phyloP scores from a whole-genome alignment of 2,113 vertebrate species.

The Nothobranchius kuhntae region DNA sequence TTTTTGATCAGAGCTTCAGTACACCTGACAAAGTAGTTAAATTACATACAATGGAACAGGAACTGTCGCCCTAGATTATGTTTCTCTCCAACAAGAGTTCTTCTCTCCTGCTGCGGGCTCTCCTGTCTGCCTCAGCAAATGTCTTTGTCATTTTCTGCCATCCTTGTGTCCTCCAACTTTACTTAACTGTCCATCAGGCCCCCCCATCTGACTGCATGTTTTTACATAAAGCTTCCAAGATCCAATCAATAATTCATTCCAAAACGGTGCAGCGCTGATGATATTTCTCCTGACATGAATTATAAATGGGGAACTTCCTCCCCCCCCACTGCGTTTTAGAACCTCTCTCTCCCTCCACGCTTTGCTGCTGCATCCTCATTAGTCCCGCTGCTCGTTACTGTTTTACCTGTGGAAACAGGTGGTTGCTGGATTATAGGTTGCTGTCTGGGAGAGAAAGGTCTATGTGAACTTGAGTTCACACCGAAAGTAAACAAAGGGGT shows the following conservation, averaged over 20 bases:
- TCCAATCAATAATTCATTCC: constrained; percentile 81
- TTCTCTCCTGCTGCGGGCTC: constrained; percentile 15
- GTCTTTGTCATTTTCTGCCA: constrained; percentile 12
- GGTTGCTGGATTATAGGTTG: constrained; percentile 58
- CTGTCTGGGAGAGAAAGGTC: constrained; percentile 29
- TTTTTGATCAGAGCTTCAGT: no score
- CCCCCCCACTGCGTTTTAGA: constrained; percentile 59
- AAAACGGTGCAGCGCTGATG: constrained; percentile 77
- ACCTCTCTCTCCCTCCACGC: constrained; percentile 44
- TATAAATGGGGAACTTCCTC: constrained; percentile 76
- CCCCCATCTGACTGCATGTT: constrained; percentile 51
- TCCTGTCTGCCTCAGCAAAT: constrained; percentile 20
- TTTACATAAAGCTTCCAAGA: constrained; percentile 77
- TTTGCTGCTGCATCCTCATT: constrained; percentile 68
- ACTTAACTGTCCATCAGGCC: constrained; percentile 62
- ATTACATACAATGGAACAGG: not conserved
- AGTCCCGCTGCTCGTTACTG: constrained; percentile 57
- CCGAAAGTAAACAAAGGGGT: not conserved
- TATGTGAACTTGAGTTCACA: not conserved
- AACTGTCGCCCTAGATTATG: not conserved
- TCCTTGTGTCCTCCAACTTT: constrained; percentile 40
- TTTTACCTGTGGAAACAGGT: constrained; percentile 70
- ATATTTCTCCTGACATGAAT: constrained; percentile 82
- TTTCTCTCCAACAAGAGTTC: constrained; percentile 23
- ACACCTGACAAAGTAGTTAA: not conserved